These are phyloP conservation scores for Ciconia nigra DNA, from an alignment of 2,797 vertebrate species.

Conservation along the genomic window DNA sequence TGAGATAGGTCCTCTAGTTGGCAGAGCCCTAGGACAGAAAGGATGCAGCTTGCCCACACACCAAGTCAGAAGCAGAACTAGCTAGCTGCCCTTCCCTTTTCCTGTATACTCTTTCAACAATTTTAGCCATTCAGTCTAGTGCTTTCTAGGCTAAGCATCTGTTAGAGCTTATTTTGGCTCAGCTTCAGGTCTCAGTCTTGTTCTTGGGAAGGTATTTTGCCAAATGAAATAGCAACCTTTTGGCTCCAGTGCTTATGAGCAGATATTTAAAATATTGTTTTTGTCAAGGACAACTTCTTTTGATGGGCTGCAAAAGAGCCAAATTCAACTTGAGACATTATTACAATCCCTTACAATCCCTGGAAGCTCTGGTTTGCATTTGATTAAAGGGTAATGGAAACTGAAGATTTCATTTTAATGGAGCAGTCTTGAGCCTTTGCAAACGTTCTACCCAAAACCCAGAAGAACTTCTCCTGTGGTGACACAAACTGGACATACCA, in stretches of 20 bases:
- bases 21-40: not conserved
- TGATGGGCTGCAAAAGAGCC: slow-evolving; percentile 40
- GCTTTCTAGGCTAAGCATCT: slow-evolving; percentile 49
- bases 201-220: slow-evolving; percentile 42
- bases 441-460: not conserved
- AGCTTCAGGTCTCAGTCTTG: not conserved
- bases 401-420: not conserved
- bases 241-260: not conserved
- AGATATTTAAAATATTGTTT: slow-evolving; percentile 57
- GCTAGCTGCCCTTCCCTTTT: not conserved
- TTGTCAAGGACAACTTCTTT: slow-evolving; percentile 46
- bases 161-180: slow-evolving; percentile 53
- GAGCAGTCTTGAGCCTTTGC: not conserved
- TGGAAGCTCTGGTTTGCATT: slow-evolving; percentile 32
- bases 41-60: not conserved
- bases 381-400: slow-evolving; percentile 37
- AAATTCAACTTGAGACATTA: slow-evolving; percentile 29
- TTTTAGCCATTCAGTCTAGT: not conserved
- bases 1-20: not conserved
- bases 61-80: not conserved
- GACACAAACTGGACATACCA: not conserved
- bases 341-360: slow-evolving; percentile 26
- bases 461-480: not conserved
- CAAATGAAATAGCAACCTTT: slow-evolving; percentile 50
- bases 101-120: not conserved